Evolutionary conservation across 2,797 vertebrate genomes (phyloP), one percentile per base, ranked within the genome.

Genomic region (Girardinus metallicus): DNA sequence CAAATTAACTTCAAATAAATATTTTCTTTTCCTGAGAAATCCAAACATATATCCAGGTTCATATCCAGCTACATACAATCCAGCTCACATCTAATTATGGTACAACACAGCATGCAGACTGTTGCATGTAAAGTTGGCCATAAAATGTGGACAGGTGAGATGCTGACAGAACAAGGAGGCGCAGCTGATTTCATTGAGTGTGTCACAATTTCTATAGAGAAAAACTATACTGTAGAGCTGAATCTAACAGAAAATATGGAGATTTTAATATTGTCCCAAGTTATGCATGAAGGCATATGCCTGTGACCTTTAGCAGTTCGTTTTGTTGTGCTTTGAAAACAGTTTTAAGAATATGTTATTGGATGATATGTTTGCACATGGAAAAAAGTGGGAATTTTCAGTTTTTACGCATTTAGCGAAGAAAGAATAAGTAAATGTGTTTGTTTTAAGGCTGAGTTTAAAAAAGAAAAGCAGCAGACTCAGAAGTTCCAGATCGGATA

Each of bases 401-500:
- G 6, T 11, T 13, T 43, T 70, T 41, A 43, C 2, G 12, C 11
- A 57, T 57, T 57, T 57, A 29, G 31, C 15, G 55, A 29, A 6
- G n/a, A 57, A 29, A 57, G n/a, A 60, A 15, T 60, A 29, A 60
- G 5, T 60, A 12, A 60, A 60, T 39, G 21, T 39, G 23, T 41
- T 41, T 41, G 64, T 39, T 66, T 66, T 66, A 66, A 66, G 8
- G 3, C 8, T 4, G 7, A 64, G 31, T 2, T 55, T 66, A 75
- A 4, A 11, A 60, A 60, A 15, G 60, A 81, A 86, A 94, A 89
- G 66, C 18, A 75, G 89, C 90, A 86, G 86, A 93, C 78, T 93
- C 86, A 87, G 89, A 90, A 82, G 89, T 92, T 93, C 84, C 90
- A 66, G 80, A 92, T 92, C 88, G 15, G 93, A 86, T 86, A 85